Evolutionary conservation across 2,113 vertebrate genomes (phyloP).

Genomic region (Pitta sordida): DNA sequence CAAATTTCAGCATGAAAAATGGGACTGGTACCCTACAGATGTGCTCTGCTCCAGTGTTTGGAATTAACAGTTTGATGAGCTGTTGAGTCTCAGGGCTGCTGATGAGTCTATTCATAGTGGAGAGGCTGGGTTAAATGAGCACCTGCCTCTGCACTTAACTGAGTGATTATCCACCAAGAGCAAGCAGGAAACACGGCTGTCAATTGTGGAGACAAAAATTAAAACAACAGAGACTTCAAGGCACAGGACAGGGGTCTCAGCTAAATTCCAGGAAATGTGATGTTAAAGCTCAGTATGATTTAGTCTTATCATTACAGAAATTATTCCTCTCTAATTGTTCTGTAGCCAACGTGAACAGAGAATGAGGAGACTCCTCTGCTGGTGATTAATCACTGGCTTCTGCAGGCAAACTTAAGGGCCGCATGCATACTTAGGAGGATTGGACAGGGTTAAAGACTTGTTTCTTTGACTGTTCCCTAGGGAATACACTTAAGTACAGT

Average conservation of each 20-base stretch:
- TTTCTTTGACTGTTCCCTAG: not conserved
- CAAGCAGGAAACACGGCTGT: not conserved
- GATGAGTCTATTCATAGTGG: slow-evolving; percentile 63
- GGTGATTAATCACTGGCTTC: not conserved
- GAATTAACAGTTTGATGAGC: slow-evolving; percentile 58
- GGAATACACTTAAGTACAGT: not conserved
- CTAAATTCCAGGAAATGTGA: not conserved
- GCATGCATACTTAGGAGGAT: not conserved
- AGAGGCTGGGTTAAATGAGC: slow-evolving; percentile 40
- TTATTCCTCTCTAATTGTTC: not conserved
- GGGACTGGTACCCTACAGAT: slow-evolving; percentile 29
- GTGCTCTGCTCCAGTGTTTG: slow-evolving; percentile 29
- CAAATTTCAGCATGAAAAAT: slow-evolving; percentile 42
- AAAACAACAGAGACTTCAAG: not conserved
- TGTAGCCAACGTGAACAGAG: not conserved
- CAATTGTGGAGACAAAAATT: slow-evolving; percentile 17
- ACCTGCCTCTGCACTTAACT: slow-evolving; percentile 42
- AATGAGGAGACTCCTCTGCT: not conserved
- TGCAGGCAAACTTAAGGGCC: not conserved
- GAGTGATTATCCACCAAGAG: not conserved
- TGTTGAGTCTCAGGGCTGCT: slow-evolving; percentile 27
- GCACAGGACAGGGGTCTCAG: not conserved
- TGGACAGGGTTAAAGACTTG: not conserved
- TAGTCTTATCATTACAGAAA: not conserved
- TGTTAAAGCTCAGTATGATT: not conserved